phyloP scores from a whole-genome alignment of 2,888 invertebrate species.

The Nymphalis c-album region DNA sequence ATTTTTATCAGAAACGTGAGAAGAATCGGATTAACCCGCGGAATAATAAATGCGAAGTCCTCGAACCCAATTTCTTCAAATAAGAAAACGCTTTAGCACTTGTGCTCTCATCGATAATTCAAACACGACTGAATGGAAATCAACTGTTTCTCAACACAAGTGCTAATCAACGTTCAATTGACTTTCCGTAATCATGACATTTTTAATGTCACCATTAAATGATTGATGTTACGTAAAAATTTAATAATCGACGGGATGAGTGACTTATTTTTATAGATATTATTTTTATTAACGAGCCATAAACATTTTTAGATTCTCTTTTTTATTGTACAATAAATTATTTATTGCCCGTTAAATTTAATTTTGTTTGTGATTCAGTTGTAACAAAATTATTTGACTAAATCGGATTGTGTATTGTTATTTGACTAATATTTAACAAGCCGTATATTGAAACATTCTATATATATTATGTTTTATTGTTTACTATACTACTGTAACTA shows the following conservation, averaged over 20 bases:
- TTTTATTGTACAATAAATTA: conserved; percentile 39
- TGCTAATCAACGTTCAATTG: conserved; percentile 22
- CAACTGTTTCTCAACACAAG: conserved; percentile 14
- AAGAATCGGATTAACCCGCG: conserved; percentile 18
- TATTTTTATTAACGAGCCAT: conserved; percentile 15
- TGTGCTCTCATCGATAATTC: conserved; percentile 32
- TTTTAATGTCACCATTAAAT: conserved; percentile 20
- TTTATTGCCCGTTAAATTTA: conserved; percentile 40
- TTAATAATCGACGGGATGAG: not conserved
- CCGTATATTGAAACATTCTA: no score
- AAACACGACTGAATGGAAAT: conserved; percentile 32
- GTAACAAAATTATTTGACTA: not conserved
- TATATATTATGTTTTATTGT: no score
- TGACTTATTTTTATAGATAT: conserved; percentile 9
- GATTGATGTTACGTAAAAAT: conserved; percentile 1
- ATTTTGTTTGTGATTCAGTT: conserved; percentile 10
- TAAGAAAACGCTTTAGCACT: conserved; percentile 6
- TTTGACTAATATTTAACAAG: not conserved
- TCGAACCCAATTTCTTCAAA: conserved; percentile 19
- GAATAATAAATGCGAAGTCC: conserved; percentile 20
- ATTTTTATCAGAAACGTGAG: conserved; percentile 11
- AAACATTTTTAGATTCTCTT: conserved; percentile 14
- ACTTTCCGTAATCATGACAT: conserved; percentile 26
- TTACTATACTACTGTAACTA: no score
- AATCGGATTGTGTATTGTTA: not conserved